Percentiles rank a stretch among this genome's conserved stretches.
Conservation (phyloP, 2,113 vertebrate genomes). For the Nothoprocta perdicaria region DNA sequence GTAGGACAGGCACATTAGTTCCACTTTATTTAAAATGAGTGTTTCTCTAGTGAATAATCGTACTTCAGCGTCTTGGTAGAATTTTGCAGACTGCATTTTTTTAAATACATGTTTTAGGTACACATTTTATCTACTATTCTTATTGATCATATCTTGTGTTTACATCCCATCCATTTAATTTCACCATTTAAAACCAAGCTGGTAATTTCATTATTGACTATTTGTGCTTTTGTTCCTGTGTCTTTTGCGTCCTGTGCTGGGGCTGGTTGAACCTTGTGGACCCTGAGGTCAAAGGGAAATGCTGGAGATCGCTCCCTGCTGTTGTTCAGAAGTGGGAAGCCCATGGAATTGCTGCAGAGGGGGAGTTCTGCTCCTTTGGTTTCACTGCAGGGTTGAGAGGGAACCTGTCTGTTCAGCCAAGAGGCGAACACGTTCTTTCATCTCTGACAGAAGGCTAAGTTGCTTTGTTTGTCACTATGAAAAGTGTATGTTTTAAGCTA, state of each 20-base stretch:
- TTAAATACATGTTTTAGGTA: background rate
- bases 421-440: background rate
- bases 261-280: background rate
- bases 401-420: background rate
- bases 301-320: background rate
- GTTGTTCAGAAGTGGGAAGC: background rate
- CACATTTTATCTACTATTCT: background rate
- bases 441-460: background rate
- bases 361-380: background rate
- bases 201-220: background rate
- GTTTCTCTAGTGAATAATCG: background rate
- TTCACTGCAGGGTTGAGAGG: background rate
- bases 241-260: background rate
- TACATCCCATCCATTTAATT: background rate
- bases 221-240: background rate
- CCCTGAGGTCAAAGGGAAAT: background rate
- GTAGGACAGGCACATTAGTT: background rate
- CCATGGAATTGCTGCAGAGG: background rate
- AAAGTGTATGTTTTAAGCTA: background rate
- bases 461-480: background rate
- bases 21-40: background rate
- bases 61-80: background rate
- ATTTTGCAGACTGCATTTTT: background rate
- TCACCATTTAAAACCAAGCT: background rate
- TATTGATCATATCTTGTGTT: background rate